Conservation (phyloP, 2,797 vertebrate genomes). For the Pseudopleuronectes americanus region DNA sequence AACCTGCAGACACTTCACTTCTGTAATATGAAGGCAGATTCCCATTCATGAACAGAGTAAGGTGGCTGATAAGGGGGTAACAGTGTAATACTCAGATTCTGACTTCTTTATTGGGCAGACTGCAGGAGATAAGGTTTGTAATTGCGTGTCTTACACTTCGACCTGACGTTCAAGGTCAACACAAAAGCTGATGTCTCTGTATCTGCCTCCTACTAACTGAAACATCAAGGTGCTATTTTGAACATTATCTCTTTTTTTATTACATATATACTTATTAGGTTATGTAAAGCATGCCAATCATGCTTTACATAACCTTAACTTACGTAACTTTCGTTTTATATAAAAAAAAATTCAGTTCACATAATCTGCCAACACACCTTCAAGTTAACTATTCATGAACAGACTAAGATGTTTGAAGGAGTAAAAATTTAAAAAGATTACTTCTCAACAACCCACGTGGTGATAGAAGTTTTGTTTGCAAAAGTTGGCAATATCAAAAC, state of each 20-base stretch:
- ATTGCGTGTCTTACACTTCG: background rate
- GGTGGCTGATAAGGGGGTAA: background rate
- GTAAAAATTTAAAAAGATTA: too few relatives aligned
- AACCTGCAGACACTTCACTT: background rate
- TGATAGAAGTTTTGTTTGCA: too few relatives aligned
- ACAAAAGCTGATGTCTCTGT: background rate
- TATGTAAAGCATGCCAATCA: too few relatives aligned
- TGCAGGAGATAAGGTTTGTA: slow-evolving; percentile 3
- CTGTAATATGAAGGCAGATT: background rate
- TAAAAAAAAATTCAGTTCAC: too few relatives aligned
- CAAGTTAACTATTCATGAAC: too few relatives aligned
- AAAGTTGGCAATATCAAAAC: too few relatives aligned
- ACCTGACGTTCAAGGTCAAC: slow-evolving; percentile 24
- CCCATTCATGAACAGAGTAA: background rate
- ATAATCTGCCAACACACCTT: too few relatives aligned
- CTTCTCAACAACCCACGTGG: too few relatives aligned
- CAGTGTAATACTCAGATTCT: background rate
- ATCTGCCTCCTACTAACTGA: background rate
- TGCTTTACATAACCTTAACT: too few relatives aligned
- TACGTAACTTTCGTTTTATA: too few relatives aligned
- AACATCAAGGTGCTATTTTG: too few relatives aligned
- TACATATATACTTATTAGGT: background rate
- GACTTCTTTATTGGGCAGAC: background rate
- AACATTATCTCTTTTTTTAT: background rate
- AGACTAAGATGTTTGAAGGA: too few relatives aligned